phyloP scores from a whole-genome alignment of 2,888 invertebrate species.

The Mactromeris polynyma region DNA sequence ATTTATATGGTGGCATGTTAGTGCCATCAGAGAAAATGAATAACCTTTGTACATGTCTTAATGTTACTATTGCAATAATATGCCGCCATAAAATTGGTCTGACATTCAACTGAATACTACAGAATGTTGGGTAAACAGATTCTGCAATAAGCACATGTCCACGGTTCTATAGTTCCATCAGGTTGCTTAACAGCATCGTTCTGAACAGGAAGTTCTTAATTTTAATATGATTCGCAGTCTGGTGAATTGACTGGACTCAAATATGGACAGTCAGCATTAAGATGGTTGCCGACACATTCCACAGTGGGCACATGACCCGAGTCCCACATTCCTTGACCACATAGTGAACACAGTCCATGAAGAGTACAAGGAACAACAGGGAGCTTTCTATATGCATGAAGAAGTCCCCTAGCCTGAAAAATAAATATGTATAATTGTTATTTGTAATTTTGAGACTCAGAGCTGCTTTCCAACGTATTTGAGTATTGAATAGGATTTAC shows the following conservation, averaged over 20 bases:
- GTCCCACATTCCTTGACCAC: conserved; percentile 98
- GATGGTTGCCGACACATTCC: conserved; percentile 90
- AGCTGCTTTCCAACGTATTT: no score
- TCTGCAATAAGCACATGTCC: no score
- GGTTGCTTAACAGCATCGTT: background rate
- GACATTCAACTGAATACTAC: no score
- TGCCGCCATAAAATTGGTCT: background rate
- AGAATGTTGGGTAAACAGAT: no score
- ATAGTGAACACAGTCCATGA: conserved; percentile 94
- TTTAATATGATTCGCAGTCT: background rate
- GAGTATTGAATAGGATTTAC: no score
- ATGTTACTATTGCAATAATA: background rate
- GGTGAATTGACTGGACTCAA: conserved; percentile 69
- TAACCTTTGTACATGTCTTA: background rate
- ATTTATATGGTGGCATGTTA: background rate
- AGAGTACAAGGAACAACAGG: conserved; percentile 96
- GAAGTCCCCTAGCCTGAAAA: conserved; percentile 93
- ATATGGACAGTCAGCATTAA: conserved; percentile 79
- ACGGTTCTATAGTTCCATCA: no score
- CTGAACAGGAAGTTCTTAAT: background rate
- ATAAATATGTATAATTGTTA: background rate
- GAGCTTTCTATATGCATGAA: conserved; percentile 96
- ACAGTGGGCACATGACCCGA: conserved; percentile 95
- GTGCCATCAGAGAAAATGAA: background rate
- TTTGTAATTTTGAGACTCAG: background rate